phyloP scores from a whole-genome alignment of 2,888 invertebrate species.

The Cheilosia soror region DNA sequence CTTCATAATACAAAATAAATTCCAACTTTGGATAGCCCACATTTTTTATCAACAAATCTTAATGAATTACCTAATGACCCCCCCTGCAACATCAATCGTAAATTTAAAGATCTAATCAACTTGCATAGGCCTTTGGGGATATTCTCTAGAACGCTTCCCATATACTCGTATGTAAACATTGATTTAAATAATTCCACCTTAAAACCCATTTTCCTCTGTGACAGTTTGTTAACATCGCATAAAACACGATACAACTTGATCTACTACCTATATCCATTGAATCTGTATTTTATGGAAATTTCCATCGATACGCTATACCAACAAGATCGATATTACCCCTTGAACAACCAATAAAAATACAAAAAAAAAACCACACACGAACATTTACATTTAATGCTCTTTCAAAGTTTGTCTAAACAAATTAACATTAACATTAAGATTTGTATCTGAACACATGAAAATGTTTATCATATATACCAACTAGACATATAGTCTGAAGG shows the following conservation, averaged over 20 bases:
- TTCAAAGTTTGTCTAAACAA: conserved; percentile 24
- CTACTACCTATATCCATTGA: conserved; percentile 55
- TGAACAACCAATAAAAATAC: conserved; percentile 54
- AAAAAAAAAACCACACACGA: conserved; percentile 55
- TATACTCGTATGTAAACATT: not conserved
- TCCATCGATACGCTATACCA: not conserved
- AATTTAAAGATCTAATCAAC: conserved; percentile 45
- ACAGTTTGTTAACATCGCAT: conserved; percentile 70
- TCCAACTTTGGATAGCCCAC: too few species aligned
- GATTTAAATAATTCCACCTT: conserved; percentile 52
- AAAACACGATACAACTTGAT: conserved; percentile 70
- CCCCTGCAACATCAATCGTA: conserved; percentile 36
- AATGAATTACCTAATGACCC: conserved; percentile 52
- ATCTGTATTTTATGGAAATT: conserved; percentile 71
- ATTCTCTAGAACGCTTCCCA: conserved; percentile 3
- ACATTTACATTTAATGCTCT: conserved; percentile 46
- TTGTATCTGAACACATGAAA: conserved; percentile 10
- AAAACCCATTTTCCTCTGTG: not conserved
- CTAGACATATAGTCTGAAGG: too few species aligned
- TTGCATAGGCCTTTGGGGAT: not conserved
- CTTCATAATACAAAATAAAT: too few species aligned
- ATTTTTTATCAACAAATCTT: conserved; percentile 14
- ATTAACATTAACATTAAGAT: conserved; percentile 28
- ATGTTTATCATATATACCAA: not conserved
- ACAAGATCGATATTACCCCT: conserved; percentile 46